Conservation (phyloP, 2,888 invertebrate genomes). For the Sinelater perroti region DNA sequence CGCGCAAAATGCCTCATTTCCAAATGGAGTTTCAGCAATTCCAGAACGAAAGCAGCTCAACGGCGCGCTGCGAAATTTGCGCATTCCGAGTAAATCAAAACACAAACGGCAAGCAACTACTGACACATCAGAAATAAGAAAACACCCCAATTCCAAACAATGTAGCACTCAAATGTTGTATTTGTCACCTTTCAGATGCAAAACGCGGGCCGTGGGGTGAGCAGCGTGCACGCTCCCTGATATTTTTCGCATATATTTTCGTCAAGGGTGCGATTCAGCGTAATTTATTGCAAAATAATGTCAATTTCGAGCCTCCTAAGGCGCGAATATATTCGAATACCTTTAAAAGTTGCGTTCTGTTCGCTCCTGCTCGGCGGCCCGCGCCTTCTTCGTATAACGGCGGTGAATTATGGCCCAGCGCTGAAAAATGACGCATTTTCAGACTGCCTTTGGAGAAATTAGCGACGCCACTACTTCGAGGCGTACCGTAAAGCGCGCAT, state of each 20-base stretch:
- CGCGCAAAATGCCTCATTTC: no score
- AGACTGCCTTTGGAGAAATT: slow-evolving; percentile 3
- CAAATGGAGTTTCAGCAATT: slow-evolving; percentile 12
- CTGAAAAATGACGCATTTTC: slow-evolving; percentile 25
- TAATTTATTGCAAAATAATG: slow-evolving; percentile 60
- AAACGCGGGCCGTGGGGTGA: slow-evolving; percentile 42
- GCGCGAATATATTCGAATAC: slow-evolving; percentile 41
- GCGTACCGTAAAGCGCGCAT: slow-evolving; percentile 21
- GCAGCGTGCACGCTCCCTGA: slow-evolving; percentile 47
- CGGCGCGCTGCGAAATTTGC: slow-evolving; percentile 34
- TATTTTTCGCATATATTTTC: slow-evolving; percentile 55
- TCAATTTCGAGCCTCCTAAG: slow-evolving; percentile 52
- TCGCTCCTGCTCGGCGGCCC: slow-evolving; percentile 23
- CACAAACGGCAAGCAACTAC: slow-evolving; percentile 40
- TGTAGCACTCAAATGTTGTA: slow-evolving; percentile 56
- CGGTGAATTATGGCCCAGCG: slow-evolving; percentile 21
- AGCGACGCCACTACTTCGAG: background rate
- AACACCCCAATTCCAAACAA: slow-evolving; percentile 54
- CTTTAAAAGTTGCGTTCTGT: slow-evolving; percentile 33
- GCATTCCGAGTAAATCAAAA: slow-evolving; percentile 41
- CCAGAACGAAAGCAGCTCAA: background rate
- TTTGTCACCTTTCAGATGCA: slow-evolving; percentile 59
- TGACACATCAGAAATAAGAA: slow-evolving; percentile 38
- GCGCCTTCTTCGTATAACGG: slow-evolving; percentile 12
- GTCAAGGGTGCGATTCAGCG: slow-evolving; percentile 56